Percentiles rank a stretch among this genome's conserved stretches.
Conservation (phyloP, 2,888 invertebrate species). For the Drosophila ezoana region DNA sequence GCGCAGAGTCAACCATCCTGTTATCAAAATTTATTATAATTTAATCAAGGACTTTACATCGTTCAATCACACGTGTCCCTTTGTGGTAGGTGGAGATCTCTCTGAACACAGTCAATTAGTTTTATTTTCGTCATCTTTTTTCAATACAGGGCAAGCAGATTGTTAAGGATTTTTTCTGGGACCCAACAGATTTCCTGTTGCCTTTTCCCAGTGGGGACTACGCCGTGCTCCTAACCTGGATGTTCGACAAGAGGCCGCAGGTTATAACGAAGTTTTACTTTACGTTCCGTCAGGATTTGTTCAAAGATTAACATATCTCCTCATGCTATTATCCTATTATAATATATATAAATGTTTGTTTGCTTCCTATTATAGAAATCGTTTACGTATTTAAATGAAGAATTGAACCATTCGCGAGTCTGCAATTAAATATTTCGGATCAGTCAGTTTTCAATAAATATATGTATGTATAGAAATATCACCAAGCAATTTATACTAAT, state of each 20-base stretch:
- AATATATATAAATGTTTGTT: too few species aligned
- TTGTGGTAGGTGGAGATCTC: conserved; percentile 14
- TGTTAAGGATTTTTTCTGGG: conserved; percentile 19
- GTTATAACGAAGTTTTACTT: conserved; percentile 1
- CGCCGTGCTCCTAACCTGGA: not conserved
- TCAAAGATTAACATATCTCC: not conserved
- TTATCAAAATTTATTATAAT: conserved; percentile 1
- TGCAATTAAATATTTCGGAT: too few species aligned
- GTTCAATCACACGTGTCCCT: conserved; percentile 44
- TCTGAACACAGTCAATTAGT: not conserved
- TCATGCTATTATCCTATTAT: too few species aligned
- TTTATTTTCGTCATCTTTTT: not conserved
- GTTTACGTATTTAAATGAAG: too few species aligned
- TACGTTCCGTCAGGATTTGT: not conserved
- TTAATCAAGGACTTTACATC: conserved; percentile 17
- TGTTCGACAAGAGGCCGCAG: not conserved
- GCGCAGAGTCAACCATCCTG: conserved; percentile 6
- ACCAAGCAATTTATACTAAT: too few species aligned
- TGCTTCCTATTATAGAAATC: too few species aligned
- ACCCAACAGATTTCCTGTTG: conserved; percentile 5
- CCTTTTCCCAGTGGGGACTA: conserved; percentile 11
- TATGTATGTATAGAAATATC: too few species aligned
- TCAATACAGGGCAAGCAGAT: conserved; percentile 21
- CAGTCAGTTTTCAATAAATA: too few species aligned
- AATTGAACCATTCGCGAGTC: too few species aligned